Base-by-base conservation (phyloP, 2,113 vertebrate genomes). In the Peromyscus maniculatus region DNA sequence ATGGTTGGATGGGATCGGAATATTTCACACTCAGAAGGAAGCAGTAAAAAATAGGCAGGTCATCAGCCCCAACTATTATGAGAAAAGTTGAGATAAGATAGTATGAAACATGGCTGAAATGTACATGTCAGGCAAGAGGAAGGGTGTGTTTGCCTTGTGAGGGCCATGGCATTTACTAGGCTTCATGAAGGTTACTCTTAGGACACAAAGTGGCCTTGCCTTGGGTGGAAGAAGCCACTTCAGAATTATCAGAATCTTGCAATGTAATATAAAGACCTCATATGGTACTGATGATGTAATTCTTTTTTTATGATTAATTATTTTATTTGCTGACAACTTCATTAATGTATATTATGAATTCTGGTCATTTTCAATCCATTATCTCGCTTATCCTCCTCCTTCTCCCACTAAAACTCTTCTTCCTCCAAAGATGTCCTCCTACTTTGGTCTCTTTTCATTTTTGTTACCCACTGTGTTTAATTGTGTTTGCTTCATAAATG, bases 251-350 rank as follows among this genome's bases (percentile, higher is more conserved):
- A 57, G 55, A 94, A 83, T 66, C 39, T 22, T 59, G 49, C 12
- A 33, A 59, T 49, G 15, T 26, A 69, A 57, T 33, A 57, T 55
- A 21, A 88, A 91, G 72, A 94, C 94, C 94, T 97, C 94, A 96
- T 95, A 97, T 88, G 31, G 75, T 67, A 95, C 57, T 91, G 74
- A 74, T 97, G 93, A 95, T 43, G 66, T 26, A 77, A 43, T 74
- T 74, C 8, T 39, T 74, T 74, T 74, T 74, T 11, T 43, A 43
- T 43, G n/a, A 43, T 43, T 75, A 75, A 24, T 36, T 72, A n/a
- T 43, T 75, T 39, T 28, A 77, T 77, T 77, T 77, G 24, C 10
- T 15, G 24, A 15, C 22, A 77, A 46, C 74, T 77, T 77, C 74
- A 46, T 46, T 26, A 21, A 39, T 74, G n/a, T 39, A 5, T 39